Evolutionary conservation across 2,113 vertebrate species (phyloP).

Genomic region (Coregonus clupeaformis): DNA sequence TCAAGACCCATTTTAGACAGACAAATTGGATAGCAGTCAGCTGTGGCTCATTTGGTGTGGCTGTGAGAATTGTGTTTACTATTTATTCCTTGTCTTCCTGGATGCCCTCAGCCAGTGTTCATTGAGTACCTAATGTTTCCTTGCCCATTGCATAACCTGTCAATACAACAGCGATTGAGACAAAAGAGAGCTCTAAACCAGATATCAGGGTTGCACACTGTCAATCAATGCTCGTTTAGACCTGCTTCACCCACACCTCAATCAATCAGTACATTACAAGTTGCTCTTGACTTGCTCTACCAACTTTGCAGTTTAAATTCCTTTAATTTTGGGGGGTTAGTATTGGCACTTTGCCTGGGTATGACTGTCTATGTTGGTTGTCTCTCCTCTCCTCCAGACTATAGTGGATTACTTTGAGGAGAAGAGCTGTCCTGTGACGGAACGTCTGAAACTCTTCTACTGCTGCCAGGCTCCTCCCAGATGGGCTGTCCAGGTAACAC

Average conservation of each 20-base stretch:
- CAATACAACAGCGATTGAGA: not conserved
- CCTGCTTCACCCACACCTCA: not conserved
- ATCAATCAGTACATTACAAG: not conserved
- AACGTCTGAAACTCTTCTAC: conserved; percentile 94
- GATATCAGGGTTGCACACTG: not conserved
- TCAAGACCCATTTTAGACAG: not conserved
- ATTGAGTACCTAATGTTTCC: conserved; percentile 30
- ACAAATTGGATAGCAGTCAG: conserved; percentile 3
- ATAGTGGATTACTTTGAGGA: conserved; percentile 90
- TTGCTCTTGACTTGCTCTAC: not conserved
- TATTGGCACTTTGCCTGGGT: not conserved
- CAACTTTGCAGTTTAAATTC: not conserved
- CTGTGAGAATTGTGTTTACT: not conserved
- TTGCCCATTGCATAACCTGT: too few relatives aligned
- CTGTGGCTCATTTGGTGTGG: conserved; percentile 11
- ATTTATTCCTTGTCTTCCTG: conserved; percentile 16
- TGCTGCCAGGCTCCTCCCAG: conserved; percentile 84
- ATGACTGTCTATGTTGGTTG: not conserved
- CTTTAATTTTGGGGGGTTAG: not conserved
- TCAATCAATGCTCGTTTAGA: not conserved
- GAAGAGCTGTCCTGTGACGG: conserved; percentile 70
- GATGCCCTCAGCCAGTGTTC: conserved; percentile 11
- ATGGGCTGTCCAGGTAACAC: conserved; percentile 86
- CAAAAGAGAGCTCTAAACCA: not conserved
- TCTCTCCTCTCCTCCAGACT: conserved; percentile 50